phyloP scores from a whole-genome alignment of 2,888 invertebrate genomes.

The Mesochorus sp. region DNA sequence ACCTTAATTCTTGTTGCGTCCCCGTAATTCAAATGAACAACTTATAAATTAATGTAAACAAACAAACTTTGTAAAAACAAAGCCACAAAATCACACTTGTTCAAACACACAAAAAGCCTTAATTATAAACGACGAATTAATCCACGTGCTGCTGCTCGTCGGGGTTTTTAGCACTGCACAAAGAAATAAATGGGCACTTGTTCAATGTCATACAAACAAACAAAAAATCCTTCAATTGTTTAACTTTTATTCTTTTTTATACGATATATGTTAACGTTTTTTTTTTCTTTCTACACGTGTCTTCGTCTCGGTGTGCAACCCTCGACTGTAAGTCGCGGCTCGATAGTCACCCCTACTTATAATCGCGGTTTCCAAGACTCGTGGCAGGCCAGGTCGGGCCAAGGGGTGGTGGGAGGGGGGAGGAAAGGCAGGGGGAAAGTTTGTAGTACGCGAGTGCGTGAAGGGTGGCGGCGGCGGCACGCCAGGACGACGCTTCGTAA shows the following conservation, averaged over 20 bases:
- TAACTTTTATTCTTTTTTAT: background rate
- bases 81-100: background rate
- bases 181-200: background rate
- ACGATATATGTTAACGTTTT: background rate
- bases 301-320: slow-evolving; percentile 74
- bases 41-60: background rate
- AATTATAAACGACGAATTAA: background rate
- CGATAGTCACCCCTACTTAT: slow-evolving; percentile 81
- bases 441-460: background rate
- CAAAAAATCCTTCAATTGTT: background rate
- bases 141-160: slow-evolving; percentile 1
- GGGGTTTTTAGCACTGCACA: background rate
- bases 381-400: slow-evolving; percentile 34
- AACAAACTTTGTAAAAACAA: slow-evolving; percentile 1
- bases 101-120: background rate
- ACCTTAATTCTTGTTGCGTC: background rate
- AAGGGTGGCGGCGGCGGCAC: slow-evolving; percentile 17
- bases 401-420: background rate
- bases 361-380: slow-evolving; percentile 71
- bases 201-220: background rate
- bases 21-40: background rate
- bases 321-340: slow-evolving; percentile 81
- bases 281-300: slow-evolving; percentile 29
- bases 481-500: slow-evolving; percentile 36
- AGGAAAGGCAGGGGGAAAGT: background rate